Evolutionary conservation across 2,888 invertebrate genomes (phyloP).

Genomic region (Thalpophila matura): DNA sequence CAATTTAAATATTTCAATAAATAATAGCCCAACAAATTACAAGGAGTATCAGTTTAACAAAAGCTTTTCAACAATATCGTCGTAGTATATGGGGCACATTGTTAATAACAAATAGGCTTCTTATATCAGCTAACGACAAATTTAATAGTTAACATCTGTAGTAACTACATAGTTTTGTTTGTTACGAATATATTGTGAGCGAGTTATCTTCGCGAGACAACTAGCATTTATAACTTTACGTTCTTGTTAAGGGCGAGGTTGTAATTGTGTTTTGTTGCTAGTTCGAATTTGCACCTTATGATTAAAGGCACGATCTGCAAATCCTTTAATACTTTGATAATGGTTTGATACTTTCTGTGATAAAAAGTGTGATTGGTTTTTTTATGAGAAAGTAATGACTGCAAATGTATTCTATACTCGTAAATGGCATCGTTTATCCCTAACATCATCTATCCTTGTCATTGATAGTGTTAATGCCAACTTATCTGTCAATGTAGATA

Average conservation of each 20-base stretch:
- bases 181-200: conserved; percentile 63
- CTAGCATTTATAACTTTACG: conserved; percentile 66
- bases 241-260: conserved; percentile 59
- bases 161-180: conserved; percentile 62
- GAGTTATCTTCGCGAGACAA: conserved; percentile 64
- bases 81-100: conserved; percentile 49
- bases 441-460: too few species aligned
- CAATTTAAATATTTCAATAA: conserved; percentile 16
- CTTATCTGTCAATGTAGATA: too few species aligned
- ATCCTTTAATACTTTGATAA: background rate
- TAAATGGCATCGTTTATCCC: too few species aligned
- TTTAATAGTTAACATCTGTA: conserved; percentile 68
- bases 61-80: conserved; percentile 35
- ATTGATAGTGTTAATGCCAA: too few species aligned
- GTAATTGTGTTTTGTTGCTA: conserved; percentile 11
- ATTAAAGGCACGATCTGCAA: background rate
- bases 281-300: background rate
- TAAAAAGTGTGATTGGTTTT: background rate
- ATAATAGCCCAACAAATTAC: conserved; percentile 38
- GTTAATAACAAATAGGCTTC: conserved; percentile 45
- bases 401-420: background rate
- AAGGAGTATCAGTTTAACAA: conserved; percentile 14
- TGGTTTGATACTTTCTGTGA: background rate
- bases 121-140: conserved; percentile 70
- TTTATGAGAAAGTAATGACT: background rate